These are phyloP conservation scores for Eonycteris spelaea DNA, from an alignment of 2,113 vertebrate genomes.

Conservation along the genomic window DNA sequence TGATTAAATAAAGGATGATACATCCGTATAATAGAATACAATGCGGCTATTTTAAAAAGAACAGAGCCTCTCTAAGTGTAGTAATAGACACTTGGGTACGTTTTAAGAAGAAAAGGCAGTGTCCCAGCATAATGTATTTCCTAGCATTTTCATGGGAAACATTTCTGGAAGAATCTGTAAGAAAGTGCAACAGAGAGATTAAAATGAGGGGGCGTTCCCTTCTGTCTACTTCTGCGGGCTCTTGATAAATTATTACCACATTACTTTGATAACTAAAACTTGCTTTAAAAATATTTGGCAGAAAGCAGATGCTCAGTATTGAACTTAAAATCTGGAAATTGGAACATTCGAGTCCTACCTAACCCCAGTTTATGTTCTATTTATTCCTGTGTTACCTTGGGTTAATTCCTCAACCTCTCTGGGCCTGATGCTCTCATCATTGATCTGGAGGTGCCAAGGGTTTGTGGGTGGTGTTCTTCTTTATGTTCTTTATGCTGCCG, in stretches of 20 bases:
- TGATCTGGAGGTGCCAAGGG: neutral
- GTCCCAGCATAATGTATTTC: neutral
- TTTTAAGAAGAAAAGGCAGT: neutral
- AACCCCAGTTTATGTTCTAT: neutral
- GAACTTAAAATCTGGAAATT: neutral
- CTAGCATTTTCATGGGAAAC: neutral
- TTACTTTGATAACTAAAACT: constrained; percentile 18
- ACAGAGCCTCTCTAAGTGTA: neutral
- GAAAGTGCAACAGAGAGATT: neutral
- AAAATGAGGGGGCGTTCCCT: neutral
- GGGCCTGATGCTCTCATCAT: neutral
- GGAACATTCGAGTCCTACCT: neutral
- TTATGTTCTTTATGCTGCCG: neutral
- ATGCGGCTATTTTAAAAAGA: neutral
- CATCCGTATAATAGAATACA: neutral
- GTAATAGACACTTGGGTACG: neutral
- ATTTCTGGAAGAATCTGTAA: neutral
- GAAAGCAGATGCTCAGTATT: neutral
- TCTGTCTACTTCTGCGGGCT: neutral
- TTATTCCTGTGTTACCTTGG: neutral
- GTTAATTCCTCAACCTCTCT: neutral
- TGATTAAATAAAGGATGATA: neutral
- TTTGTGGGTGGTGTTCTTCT: too few species aligned
- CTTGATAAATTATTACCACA: neutral
- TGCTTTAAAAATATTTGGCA: neutral